Evolutionary conservation across 1,140 invertebrate species (phyloP), one percentile per base, ranked within the genome.

Genomic region (Gryon sp.): DNA sequence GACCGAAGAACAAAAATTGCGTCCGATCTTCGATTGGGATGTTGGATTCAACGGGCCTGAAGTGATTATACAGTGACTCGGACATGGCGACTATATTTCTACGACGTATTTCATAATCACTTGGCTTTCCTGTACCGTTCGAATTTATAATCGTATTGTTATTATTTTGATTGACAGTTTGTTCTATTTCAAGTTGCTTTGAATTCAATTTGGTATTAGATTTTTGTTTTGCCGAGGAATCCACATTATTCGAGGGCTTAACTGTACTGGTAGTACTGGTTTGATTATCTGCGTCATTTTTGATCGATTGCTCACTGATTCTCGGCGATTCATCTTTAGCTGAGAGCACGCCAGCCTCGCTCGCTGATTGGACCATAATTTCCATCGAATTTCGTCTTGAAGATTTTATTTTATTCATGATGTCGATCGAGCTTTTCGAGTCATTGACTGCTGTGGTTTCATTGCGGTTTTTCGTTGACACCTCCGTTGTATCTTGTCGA

Each of bases 1-100:
- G 91, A 0, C 92, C 92, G 82, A 93, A 93, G 70, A 90, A 92
- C n/a, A 93, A 85, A 83, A 93, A 93, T 26, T 92, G 92, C 36
- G 92, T 90, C 87, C 93, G 90, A 70, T 93, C 92, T 80, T 93
- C 92, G 20, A 91, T 90, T 0, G 91, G 90, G 32, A 92, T 84
- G 78, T 92, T 91, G 7, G 89, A 87, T 81, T 92, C 92, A 4
- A 92, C 87, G 0, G 91, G 92, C 12, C 90, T 81, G 76, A 92
- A 92, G 59, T 92, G 91, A 65, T 92, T 92, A 80, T 92, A 92
- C 48, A 92, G 80, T 12, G 91, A 91, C 53, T 91, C 90, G 1
- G 91, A 90, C 89, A 92, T 91, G 0, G 81, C 73, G 0, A 89
- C 86, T 3, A 76, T 89, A 19, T 88, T 88, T 57, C 85, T 87